These are phyloP conservation scores for Phymastichus coffea DNA, from an alignment of 1,140 invertebrate species.

Conservation along the genomic window DNA sequence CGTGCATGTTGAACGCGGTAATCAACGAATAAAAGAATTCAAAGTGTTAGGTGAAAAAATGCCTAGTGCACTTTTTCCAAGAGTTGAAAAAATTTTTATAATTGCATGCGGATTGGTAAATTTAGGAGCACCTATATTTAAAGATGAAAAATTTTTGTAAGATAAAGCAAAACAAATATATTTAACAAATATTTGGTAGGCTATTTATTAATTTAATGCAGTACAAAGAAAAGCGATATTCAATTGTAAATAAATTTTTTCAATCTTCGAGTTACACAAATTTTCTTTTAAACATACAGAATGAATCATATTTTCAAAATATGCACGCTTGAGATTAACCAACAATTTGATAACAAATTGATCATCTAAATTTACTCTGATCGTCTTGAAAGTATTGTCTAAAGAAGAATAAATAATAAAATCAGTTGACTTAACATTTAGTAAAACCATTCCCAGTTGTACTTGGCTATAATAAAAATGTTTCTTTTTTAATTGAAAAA, in stretches of 20 bases:
- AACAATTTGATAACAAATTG: background rate
- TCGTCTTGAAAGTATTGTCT: background rate
- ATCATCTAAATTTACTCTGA: background rate
- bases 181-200: no score
- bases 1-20: conserved; percentile 29
- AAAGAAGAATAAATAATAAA: background rate
- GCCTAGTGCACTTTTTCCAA: conserved; percentile 13
- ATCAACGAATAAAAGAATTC: conserved; percentile 41
- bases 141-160: conserved; percentile 14
- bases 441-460: conserved; percentile 27
- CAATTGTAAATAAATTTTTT: no score
- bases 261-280: background rate
- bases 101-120: conserved; percentile 21
- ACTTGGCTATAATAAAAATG: conserved; percentile 29
- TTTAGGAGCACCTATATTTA: conserved; percentile 22
- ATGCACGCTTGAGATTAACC: background rate
- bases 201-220: no score
- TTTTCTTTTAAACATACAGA: background rate
- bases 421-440: conserved; percentile 10
- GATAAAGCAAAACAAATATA: background rate
- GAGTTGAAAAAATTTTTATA: conserved; percentile 24
- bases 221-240: no score
- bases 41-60: conserved; percentile 33
- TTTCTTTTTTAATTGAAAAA: conserved; percentile 17
- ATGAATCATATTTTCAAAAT: background rate